Evolutionary conservation across 1,140 invertebrate species (phyloP), one percentile per base, ranked within the genome.

Genomic region (Bradysia coprophila): DNA sequence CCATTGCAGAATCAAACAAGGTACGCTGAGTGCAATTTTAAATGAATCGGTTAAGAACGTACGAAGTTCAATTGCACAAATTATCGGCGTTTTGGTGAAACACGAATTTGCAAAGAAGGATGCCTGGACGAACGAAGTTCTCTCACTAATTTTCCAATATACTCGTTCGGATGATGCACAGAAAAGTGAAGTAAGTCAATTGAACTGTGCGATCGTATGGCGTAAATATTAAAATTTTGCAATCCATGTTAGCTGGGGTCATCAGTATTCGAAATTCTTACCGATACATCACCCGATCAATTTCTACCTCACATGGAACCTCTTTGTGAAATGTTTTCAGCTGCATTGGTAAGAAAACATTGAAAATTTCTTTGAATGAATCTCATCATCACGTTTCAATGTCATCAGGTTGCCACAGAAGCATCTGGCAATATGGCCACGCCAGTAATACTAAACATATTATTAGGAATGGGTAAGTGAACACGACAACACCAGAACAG

Each of bases 1-100:
- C n/a, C n/a, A n/a, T 58, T 64, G 41, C 49, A 78, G 76, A 23
- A 69, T 75, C 21, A 75, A 75, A 55, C 50, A 64, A 44, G 65
- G 64, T 1, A 66, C 74, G 52, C 49, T 75, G 4, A 63, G 70
- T 52, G 68, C 69, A 16, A 11, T 23, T 13, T 21, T 23, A 6
- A 39, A 62, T 22, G 77, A 80, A 54, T 62, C 63, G 43, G 72
- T 76, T 43, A 74, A 71, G 49, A 56, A 53, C 31, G 75, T 80
- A 1, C 73, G 72, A 48, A 76, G 71, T 54, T 54, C 69, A 3
- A 72, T 79, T 43, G 72, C 72, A 10, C 73, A 76, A 50, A 59
- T 79, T 39, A 66, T 78, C 47, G 81, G 75, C 16, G 65, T 69
- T 2, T 63, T 85, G 40, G 69, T 77, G 16, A 79, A 76, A 46